A percentile compares a stretch with the other conserved stretches of the same genome.
Evolutionary conservation across 2,888 invertebrate genomes (phyloP).

Genomic region (Anthoptus insignis): DNA sequence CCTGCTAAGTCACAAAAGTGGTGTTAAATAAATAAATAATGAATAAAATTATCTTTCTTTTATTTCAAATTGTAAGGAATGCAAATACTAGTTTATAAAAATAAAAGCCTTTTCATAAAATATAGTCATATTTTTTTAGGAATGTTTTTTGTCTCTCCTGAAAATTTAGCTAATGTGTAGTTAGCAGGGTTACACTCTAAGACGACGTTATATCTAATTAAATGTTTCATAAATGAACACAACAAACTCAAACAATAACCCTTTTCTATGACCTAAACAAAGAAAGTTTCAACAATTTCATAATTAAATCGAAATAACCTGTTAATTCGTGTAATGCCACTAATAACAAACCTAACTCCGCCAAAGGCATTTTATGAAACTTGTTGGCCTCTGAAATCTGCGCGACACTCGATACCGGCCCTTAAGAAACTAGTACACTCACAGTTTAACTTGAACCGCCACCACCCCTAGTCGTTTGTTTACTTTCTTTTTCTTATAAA

Average conservation of each 20-base stretch:
- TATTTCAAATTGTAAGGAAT: constrained; percentile 2
- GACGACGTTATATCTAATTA: too few species aligned
- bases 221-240: too few species aligned
- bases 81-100: neutral
- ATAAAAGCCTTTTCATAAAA: constrained; percentile 5
- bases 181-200: constrained; percentile 8
- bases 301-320: constrained; percentile 29
- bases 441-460: constrained; percentile 71
- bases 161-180: neutral
- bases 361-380: constrained; percentile 18
- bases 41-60: constrained; percentile 6
- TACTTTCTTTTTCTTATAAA: constrained; percentile 14
- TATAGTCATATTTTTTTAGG: constrained; percentile 5
- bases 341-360: constrained; percentile 19
- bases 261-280: constrained; percentile 29
- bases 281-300: constrained; percentile 33
- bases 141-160: constrained; percentile 6
- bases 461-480: constrained; percentile 64
- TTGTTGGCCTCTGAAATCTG: constrained; percentile 20
- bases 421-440: constrained; percentile 67
- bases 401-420: constrained; percentile 54
- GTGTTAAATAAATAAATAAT: neutral
- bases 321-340: constrained; percentile 32
- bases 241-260: too few species aligned
- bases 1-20: neutral